Percentiles rank a stretch among this genome's conserved stretches.
Conservation (phyloP, 2,113 vertebrate species). For the Balaenoptera acutorostrata region DNA sequence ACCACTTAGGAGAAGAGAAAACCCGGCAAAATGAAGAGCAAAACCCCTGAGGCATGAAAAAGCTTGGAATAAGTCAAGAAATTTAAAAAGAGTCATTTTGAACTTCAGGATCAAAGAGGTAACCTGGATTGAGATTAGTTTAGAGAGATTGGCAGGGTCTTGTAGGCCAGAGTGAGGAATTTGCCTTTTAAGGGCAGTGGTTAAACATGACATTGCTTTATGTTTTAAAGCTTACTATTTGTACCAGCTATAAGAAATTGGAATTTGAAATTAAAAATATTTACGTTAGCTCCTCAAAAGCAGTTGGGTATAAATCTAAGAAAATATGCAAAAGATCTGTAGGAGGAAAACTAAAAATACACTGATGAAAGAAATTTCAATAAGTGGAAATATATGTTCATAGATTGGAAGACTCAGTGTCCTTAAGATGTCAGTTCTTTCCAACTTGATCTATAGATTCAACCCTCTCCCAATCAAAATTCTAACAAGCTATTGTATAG, state of each 20-base stretch:
- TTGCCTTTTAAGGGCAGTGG: background rate
- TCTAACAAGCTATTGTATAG: background rate
- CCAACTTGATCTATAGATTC: background rate
- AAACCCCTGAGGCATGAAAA: background rate
- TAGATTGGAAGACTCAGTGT: background rate
- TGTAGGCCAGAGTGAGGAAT: background rate
- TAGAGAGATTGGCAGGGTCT: background rate
- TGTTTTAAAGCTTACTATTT: background rate
- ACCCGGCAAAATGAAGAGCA: background rate
- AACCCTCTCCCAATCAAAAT: background rate
- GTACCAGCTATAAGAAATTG: background rate
- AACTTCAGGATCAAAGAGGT: background rate
- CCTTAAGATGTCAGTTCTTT: background rate
- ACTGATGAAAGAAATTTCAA: background rate
- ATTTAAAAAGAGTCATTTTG: background rate
- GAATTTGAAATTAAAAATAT: background rate
- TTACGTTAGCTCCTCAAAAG: background rate
- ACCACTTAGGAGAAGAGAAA: background rate
- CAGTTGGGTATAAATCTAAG: background rate
- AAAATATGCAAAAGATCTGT: background rate
- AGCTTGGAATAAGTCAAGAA: background rate
- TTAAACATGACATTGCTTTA: background rate
- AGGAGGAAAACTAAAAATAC: background rate
- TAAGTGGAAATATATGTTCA: background rate
- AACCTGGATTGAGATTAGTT: background rate